Evolutionary conservation across 1,140 invertebrate genomes (phyloP).

Genomic region (Drosophila biarmipes): DNA sequence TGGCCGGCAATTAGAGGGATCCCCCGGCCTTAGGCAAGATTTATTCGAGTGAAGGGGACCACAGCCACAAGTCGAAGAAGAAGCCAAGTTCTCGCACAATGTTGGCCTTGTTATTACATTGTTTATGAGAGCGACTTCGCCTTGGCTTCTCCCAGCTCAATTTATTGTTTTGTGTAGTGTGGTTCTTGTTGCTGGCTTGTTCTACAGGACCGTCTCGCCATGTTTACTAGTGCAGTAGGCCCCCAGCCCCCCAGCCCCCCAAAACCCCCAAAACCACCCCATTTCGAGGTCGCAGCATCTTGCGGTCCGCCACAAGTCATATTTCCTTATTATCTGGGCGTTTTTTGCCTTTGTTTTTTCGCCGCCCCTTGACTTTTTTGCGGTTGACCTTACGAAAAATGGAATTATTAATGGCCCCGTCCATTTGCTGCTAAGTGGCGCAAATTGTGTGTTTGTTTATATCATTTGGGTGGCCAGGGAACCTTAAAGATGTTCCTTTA

Average conservation of each 20-base stretch:
- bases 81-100: slow-evolving; percentile 45
- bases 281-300: slow-evolving; percentile 25
- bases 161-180: slow-evolving; percentile 69
- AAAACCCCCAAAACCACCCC: slow-evolving; percentile 3
- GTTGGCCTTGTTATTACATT: slow-evolving; percentile 81
- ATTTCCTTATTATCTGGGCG: slow-evolving; percentile 76
- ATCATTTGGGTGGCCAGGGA: slow-evolving; percentile 63
- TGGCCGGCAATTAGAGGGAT: slow-evolving; percentile 67
- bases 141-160: slow-evolving; percentile 44
- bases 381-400: slow-evolving; percentile 62
- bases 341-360: slow-evolving; percentile 31
- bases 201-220: slow-evolving; percentile 73
- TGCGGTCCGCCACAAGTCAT: slow-evolving; percentile 67
- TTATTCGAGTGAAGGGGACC: slow-evolving; percentile 45
- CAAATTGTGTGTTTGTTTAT: slow-evolving; percentile 83
- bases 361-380: slow-evolving; percentile 59
- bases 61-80: slow-evolving; percentile 43
- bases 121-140: slow-evolving; percentile 74
- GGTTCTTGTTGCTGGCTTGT: slow-evolving; percentile 60
- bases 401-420: slow-evolving; percentile 80
- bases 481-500: slow-evolving; percentile 52
- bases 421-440: slow-evolving; percentile 81
- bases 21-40: slow-evolving; percentile 69
- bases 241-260: neutral
- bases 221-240: slow-evolving; percentile 64